phyloP scores from a whole-genome alignment of 2,797 vertebrate species.

The Helarctos malayanus region DNA sequence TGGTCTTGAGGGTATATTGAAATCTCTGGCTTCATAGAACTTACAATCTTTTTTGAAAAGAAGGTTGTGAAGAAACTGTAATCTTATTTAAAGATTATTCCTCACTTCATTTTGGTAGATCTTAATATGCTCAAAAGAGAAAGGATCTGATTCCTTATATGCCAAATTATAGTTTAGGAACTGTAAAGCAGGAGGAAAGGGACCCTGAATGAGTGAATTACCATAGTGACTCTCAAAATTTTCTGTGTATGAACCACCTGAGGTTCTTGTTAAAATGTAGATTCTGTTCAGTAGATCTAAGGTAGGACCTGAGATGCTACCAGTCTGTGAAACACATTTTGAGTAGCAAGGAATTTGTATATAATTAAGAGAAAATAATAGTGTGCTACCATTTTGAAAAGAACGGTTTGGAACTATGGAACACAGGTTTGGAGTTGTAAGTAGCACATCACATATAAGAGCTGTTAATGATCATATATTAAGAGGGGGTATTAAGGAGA shows the following conservation, averaged over 20 bases:
- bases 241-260: not conserved
- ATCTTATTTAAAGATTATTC: conserved; percentile 14
- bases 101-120: not conserved
- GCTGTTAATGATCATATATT: conserved; percentile 21
- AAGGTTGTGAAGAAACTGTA: conserved; percentile 30
- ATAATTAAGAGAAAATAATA: conserved; percentile 52
- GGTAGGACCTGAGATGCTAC: not conserved
- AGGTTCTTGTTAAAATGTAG: conserved; percentile 38
- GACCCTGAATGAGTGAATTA: not conserved
- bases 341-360: not conserved
- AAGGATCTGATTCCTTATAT: not conserved
- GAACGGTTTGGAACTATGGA: not conserved
- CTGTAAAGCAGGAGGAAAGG: not conserved
- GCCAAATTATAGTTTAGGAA: not conserved
- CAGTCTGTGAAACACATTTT: not conserved
- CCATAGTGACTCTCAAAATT: not conserved
- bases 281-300: not conserved
- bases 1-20: conserved; percentile 34
- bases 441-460: not conserved
- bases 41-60: conserved; percentile 16
- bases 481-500: not conserved
- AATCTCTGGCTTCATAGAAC: not conserved
- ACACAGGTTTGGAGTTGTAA: conserved; percentile 22
- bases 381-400: conserved; percentile 36
- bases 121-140: conserved; percentile 23